Base-by-base conservation (phyloP, 1,140 invertebrate species). In the Diploscapter pachys region DNA sequence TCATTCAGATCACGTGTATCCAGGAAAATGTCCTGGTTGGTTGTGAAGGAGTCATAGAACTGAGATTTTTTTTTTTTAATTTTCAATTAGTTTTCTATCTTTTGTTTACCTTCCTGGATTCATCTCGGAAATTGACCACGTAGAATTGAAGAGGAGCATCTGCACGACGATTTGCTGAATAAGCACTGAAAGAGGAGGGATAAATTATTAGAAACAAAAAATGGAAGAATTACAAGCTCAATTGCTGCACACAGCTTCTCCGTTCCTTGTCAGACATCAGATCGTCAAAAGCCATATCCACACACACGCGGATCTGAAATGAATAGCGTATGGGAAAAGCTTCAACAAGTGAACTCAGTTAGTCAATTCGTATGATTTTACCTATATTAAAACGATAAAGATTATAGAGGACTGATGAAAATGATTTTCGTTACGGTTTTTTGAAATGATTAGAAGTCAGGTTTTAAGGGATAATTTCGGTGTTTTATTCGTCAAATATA, bases 201-300 rank as follows among this genome's bases (percentile, higher is more conserved):
- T 1, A 31, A 31, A 31, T 31, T 31, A 31, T 31, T 31, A 31
- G 31, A 31, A 31, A 31, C 31, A 31, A 31, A 31, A 31, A 31
- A 31, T 31, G 31, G 31, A 31, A 1, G 31, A 31, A 31, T 31
- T 95, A 95, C 72, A 93, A 89, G 75, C 93, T 89, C 78, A 98
- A 90, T 88, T 99, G 96, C 6, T 13, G 53, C 56, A 74, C 63
- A n/a, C 56, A 59, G 3, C 55, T 4, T n/a, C 63, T 77, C 3
- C 67, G 78, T 83, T 90, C 89, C 85, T 93, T 93, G 79, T 93
- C 90, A 80, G 90, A 91, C 94, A 96, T 96, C 66, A 94, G 87
- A 74, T 93, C 88, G 85, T 96, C 94, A 86, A 95, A 96, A 80
- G 93, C 93, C 83, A 96, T 90, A 85, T 98, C 95, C 75, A 98